Evolutionary conservation across 2,888 invertebrate genomes (phyloP).

Genomic region (Biston betularia): DNA sequence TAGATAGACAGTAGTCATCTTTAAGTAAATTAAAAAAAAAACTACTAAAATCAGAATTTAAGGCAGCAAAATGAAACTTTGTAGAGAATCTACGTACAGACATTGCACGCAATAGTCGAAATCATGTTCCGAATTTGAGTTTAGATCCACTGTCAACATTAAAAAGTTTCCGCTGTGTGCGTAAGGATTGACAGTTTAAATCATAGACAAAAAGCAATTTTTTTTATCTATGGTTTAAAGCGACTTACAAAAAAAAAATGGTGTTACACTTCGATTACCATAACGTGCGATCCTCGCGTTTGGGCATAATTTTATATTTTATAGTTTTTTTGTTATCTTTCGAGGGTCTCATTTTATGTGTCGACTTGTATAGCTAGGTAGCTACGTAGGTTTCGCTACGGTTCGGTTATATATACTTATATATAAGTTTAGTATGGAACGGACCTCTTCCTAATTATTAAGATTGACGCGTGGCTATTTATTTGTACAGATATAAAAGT

Average conservation of each 20-base stretch:
- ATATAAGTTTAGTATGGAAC: conserved; percentile 9
- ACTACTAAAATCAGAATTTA: too few species aligned
- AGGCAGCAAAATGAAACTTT: too few species aligned
- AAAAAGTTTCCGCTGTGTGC: background rate
- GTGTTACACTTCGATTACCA: conserved; percentile 1
- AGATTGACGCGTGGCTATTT: conserved; percentile 11
- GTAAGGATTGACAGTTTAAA: background rate
- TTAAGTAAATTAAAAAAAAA: too few species aligned
- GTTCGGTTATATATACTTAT: conserved; percentile 11
- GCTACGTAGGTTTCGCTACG: conserved; percentile 11
- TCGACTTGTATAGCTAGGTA: conserved; percentile 6
- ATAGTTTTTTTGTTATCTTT: conserved; percentile 17
- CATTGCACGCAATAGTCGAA: background rate
- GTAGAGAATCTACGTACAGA: too few species aligned
- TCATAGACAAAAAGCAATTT: background rate
- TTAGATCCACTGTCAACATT: background rate
- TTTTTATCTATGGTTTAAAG: background rate
- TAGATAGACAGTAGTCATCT: too few species aligned
- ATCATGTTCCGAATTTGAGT: background rate
- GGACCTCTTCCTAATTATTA: conserved; percentile 10
- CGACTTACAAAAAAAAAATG: background rate
- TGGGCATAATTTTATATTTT: conserved; percentile 31
- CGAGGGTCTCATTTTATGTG: conserved; percentile 5
- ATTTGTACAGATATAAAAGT: conserved; percentile 11
- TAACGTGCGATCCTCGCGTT: conserved; percentile 9